Evolutionary conservation across 2,888 invertebrate species (phyloP).

Genomic region (Philopedon plagiatum): DNA sequence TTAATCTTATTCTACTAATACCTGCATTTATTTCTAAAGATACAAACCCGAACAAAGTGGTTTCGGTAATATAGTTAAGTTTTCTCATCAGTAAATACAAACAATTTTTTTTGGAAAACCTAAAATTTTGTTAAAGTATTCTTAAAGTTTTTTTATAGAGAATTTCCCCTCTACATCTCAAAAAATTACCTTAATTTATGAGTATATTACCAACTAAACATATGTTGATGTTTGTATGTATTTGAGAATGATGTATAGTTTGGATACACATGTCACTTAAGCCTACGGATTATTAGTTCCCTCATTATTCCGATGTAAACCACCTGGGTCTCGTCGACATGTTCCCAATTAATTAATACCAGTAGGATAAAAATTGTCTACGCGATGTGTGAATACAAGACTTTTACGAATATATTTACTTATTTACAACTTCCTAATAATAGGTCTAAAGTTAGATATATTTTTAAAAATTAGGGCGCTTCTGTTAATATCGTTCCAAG

Average conservation of each 20-base stretch:
- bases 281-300: slow-evolving; percentile 56
- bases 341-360: slow-evolving; percentile 17
- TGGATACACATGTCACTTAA: slow-evolving; percentile 57
- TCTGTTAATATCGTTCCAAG: too few species aligned
- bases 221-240: slow-evolving; percentile 1
- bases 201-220: neutral
- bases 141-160: too few species aligned
- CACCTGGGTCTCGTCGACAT: slow-evolving; percentile 61
- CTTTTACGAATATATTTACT: neutral
- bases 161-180: too few species aligned
- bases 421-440: neutral
- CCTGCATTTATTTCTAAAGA: too few species aligned
- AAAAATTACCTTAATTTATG: neutral
- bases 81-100: too few species aligned
- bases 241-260: slow-evolving; percentile 16
- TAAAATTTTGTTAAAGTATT: too few species aligned
- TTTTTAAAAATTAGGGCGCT: too few species aligned
- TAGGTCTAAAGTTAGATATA: neutral
- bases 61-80: too few species aligned
- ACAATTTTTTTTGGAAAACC: too few species aligned
- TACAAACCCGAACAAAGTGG: too few species aligned
- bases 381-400: neutral
- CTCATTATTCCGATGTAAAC: slow-evolving; percentile 63
- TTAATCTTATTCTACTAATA: too few species aligned
- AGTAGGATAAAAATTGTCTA: neutral